Evolutionary conservation across 2,113 vertebrate species (phyloP).

Genomic region (Jacana jacana): DNA sequence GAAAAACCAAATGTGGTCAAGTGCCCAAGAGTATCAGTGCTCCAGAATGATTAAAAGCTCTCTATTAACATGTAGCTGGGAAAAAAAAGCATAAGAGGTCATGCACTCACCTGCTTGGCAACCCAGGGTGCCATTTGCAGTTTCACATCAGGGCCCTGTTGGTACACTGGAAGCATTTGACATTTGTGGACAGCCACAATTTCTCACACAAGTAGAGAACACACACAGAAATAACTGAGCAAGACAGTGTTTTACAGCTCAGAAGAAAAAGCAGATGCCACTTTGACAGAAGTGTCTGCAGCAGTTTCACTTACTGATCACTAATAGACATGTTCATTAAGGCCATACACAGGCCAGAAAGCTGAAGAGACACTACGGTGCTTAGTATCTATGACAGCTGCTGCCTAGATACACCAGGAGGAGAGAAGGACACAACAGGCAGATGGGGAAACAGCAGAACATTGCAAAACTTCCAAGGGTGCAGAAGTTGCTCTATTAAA

Average conservation of each 20-base stretch:
- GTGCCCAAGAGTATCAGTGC: background rate
- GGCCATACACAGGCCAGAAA: background rate
- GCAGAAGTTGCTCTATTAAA: background rate
- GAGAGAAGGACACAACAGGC: background rate
- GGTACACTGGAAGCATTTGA: background rate
- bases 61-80: background rate
- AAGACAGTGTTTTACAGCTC: background rate
- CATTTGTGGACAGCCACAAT: background rate
- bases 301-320: background rate
- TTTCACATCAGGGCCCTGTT: background rate
- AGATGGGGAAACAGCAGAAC: background rate
- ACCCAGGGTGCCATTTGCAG: background rate
- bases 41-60: background rate
- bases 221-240: background rate
- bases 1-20: background rate
- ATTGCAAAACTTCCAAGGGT: background rate
- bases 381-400: background rate
- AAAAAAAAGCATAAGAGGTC: background rate
- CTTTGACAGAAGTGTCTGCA: background rate
- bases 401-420: background rate
- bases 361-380: background rate
- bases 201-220: background rate
- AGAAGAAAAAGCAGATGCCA: background rate
- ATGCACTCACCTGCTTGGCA: background rate
- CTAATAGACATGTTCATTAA: background rate